These are phyloP conservation scores for Prunella fulvescens DNA, from an alignment of 2,113 vertebrate species.

Conservation along the genomic window DNA sequence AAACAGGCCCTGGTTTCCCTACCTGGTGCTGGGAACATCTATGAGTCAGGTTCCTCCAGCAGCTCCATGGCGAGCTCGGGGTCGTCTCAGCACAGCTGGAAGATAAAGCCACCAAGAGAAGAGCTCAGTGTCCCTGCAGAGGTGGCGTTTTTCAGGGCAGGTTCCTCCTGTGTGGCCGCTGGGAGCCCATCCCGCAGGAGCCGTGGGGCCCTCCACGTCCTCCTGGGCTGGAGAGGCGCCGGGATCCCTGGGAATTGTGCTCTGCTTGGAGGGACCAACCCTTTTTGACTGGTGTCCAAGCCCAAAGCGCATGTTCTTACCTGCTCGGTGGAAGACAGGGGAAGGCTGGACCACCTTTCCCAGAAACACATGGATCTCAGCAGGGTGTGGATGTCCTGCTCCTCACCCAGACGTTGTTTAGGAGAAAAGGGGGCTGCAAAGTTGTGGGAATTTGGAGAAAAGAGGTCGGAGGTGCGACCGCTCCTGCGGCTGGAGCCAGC, in stretches of 20 bases:
- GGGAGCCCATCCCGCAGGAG: not conserved
- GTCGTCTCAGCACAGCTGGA: constrained; percentile 29
- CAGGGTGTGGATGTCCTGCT: not conserved
- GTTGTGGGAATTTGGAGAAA: not conserved
- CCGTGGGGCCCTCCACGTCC: constrained; percentile 10
- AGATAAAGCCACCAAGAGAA: constrained; percentile 3
- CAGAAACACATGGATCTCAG: not conserved
- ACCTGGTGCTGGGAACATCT: constrained; percentile 60
- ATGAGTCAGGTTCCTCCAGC: constrained; percentile 6
- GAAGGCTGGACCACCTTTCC: constrained; percentile 1
- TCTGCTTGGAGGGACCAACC: constrained; percentile 48
- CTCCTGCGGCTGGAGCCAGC: not conserved
- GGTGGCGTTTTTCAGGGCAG: not conserved
- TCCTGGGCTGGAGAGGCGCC: constrained; percentile 21
- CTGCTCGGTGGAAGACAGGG: not conserved
- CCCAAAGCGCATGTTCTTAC: constrained; percentile 55
- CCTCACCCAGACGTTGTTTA: not conserved
- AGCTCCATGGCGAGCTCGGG: not conserved
- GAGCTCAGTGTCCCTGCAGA: not conserved
- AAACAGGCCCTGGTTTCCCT: not conserved
- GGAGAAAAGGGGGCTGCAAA: not conserved
- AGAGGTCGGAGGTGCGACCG: not conserved
- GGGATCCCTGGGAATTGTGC: constrained; percentile 61
- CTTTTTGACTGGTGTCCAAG: constrained; percentile 62
- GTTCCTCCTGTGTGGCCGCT: not conserved